phyloP scores from a whole-genome alignment of 2,113 vertebrate genomes.

The Noturus placidus region DNA sequence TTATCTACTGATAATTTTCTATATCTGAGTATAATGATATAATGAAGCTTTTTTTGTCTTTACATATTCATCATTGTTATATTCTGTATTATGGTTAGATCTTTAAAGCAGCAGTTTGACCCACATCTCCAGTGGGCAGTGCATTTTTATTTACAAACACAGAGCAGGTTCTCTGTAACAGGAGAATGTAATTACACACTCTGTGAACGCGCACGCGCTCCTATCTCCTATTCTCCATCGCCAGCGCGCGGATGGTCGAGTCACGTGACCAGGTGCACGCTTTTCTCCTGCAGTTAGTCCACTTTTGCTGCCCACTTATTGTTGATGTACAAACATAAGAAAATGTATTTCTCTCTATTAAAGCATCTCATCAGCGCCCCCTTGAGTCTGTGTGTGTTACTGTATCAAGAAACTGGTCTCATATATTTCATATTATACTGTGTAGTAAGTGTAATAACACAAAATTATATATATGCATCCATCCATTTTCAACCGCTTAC shows the following conservation, averaged over 20 bases:
- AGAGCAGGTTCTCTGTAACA: background rate
- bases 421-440: too few species aligned
- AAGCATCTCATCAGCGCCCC: too few species aligned
- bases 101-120: background rate
- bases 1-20: too few species aligned
- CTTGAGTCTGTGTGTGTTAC: too few species aligned
- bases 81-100: background rate
- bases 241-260: background rate
- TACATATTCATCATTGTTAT: background rate
- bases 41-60: background rate
- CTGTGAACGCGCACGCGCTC: background rate
- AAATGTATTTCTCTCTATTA: too few species aligned
- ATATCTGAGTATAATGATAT: background rate
- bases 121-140: background rate
- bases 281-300: too few species aligned
- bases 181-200: background rate
- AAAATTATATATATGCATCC: too few species aligned
- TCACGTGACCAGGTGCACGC: too few species aligned
- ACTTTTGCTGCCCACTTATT: background rate
- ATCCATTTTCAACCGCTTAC: too few species aligned
- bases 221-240: background rate
- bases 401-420: too few species aligned
- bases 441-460: too few species aligned
- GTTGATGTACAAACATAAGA: background rate
- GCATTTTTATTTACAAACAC: background rate